Conservation (phyloP, 2,888 invertebrate genomes). For the Cinara cedri region DNA sequence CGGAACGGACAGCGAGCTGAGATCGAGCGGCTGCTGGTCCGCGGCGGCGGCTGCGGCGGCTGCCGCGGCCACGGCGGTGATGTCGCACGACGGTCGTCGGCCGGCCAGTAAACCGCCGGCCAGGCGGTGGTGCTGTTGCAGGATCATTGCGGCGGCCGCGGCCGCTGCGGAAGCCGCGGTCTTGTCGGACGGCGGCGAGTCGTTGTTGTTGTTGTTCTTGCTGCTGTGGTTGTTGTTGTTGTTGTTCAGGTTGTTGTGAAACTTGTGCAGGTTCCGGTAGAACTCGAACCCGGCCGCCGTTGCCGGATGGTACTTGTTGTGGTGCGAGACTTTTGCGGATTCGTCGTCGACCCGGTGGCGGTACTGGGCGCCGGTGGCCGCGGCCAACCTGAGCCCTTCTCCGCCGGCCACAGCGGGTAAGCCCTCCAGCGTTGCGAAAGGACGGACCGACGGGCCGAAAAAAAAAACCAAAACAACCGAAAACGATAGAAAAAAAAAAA, state of each 20-base stretch:
- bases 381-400: conserved; percentile 54
- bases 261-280: conserved; percentile 51
- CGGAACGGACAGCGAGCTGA: conserved; percentile 51
- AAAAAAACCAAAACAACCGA: not conserved
- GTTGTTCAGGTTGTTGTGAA: conserved; percentile 50
- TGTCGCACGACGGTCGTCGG: conserved; percentile 22
- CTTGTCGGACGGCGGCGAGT: conserved; percentile 53
- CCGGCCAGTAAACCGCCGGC: conserved; percentile 25
- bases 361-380: conserved; percentile 51
- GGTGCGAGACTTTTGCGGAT: conserved; percentile 19
- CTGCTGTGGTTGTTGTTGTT: conserved; percentile 54
- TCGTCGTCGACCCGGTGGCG: conserved; percentile 42
- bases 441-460: not conserved
- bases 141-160: conserved; percentile 47
- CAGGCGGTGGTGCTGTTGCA: conserved; percentile 45
- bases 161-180: conserved; percentile 20
- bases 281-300: conserved; percentile 45
- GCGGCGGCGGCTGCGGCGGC: conserved; percentile 11
- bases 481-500: too few relatives aligned
- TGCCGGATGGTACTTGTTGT: conserved; percentile 28
- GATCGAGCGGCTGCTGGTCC: conserved; percentile 49
- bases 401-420: conserved; percentile 53
- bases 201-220: conserved; percentile 54
- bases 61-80: conserved; percentile 14
- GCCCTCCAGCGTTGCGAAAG: conserved; percentile 51